Evolutionary conservation across 1,140 invertebrate genomes (phyloP).

Genomic region (Marisa cornuarietis): DNA sequence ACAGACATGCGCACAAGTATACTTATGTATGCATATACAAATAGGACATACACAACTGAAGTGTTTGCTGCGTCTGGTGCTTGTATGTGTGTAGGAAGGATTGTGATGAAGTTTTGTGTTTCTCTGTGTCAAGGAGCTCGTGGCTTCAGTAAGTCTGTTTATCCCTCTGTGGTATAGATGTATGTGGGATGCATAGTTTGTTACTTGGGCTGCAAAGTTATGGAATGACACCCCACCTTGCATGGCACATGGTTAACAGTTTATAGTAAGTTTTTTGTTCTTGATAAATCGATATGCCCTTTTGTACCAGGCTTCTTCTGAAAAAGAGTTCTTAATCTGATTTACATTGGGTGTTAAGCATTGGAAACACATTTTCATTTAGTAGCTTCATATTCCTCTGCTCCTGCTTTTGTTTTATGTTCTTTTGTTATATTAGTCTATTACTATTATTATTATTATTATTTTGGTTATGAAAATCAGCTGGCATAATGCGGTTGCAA

Average conservation of each 20-base stretch:
- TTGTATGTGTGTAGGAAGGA: background rate
- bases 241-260: no score
- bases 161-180: background rate
- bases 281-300: no score
- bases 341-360: background rate
- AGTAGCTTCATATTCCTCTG: no score
- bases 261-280: no score
- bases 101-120: background rate
- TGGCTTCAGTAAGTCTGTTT: constrained; percentile 3
- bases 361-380: background rate
- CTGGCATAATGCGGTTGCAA: no score
- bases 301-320: no score
- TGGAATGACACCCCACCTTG: background rate
- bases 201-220: background rate
- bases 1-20: background rate
- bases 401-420: no score
- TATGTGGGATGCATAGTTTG: background rate
- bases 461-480: no score
- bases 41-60: background rate
- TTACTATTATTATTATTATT: no score
- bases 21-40: background rate
- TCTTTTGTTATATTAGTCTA: no score
- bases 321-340: background rate
- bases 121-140: constrained; percentile 4
- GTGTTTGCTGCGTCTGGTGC: background rate